These are phyloP conservation scores for Pangasius djambal DNA, from an alignment of 2,797 vertebrate genomes.

Conservation along the genomic window DNA sequence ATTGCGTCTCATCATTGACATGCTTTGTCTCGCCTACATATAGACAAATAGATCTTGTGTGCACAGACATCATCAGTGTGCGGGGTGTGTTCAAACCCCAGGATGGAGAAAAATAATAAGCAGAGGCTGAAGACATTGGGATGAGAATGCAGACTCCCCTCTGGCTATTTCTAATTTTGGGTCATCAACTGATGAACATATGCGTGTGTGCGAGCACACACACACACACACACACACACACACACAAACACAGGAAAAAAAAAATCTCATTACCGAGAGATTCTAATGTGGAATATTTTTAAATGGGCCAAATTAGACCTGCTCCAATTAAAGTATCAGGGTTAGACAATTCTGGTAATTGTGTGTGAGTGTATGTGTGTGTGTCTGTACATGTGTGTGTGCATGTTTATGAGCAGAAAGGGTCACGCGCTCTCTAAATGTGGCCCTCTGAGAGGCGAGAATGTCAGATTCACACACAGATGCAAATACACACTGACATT, in stretches of 20 bases:
- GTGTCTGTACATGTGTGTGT: conserved; percentile 47
- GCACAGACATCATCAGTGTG: background rate
- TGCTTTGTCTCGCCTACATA: conserved; percentile 36
- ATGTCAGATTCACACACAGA: conserved; percentile 29
- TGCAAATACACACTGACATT: conserved; percentile 30
- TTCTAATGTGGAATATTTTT: conserved; percentile 30
- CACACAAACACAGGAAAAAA: background rate
- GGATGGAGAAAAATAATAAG: background rate
- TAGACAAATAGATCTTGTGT: conserved; percentile 43
- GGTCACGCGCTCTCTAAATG: conserved; percentile 52
- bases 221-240: conserved; percentile 5
- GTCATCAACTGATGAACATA: conserved; percentile 40
- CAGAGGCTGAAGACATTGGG: conserved; percentile 23
- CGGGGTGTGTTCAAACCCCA: background rate
- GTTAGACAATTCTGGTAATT: conserved; percentile 20
- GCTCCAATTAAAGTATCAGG: conserved; percentile 12
- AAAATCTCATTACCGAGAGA: conserved; percentile 18
- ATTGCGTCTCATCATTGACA: conserved; percentile 39
- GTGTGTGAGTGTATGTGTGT: background rate
- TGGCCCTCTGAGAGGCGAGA: conserved; percentile 40
- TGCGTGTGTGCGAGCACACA: background rate
- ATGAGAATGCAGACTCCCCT: conserved; percentile 23
- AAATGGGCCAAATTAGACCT: conserved; percentile 24
- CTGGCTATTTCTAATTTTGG: conserved; percentile 44
- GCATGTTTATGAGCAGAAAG: conserved; percentile 54